Conservation (phyloP, 2,113 vertebrate species). For the Xerus inauris region DNA sequence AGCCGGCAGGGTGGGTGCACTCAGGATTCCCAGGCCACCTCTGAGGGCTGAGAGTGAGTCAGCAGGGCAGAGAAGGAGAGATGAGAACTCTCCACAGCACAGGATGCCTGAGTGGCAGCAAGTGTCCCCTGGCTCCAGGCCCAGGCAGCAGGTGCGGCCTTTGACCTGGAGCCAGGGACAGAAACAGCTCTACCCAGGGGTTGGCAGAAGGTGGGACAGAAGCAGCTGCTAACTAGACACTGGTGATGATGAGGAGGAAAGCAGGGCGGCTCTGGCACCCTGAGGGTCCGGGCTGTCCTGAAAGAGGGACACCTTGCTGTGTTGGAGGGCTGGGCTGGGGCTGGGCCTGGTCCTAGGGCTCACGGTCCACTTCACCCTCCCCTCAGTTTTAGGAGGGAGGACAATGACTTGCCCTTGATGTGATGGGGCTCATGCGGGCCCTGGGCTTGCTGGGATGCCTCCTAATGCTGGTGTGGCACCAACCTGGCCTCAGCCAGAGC, state of each 20-base stretch:
- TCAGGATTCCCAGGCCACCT: background rate
- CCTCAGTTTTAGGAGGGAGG: no score
- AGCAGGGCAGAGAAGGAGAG: no score
- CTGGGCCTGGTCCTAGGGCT: background rate
- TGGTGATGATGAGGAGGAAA: background rate
- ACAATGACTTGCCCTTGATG: no score
- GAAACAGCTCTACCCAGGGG: background rate
- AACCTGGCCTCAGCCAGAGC: background rate
- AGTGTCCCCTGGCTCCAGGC: background rate
- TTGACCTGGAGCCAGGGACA: background rate
- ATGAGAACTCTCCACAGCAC: background rate
- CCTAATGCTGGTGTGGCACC: background rate
- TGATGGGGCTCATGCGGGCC: no score
- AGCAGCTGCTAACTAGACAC: background rate
- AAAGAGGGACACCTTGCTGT: background rate
- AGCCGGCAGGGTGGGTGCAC: background rate
- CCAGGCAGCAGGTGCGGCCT: background rate
- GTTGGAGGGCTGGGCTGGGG: fast-evolving
- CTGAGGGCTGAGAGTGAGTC: background rate
- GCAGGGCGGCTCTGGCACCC: background rate
- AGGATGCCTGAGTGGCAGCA: background rate
- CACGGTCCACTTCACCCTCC: background rate
- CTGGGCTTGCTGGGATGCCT: background rate
- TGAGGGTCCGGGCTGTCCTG: fast-evolving
- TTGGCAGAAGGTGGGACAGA: background rate